Conservation (phyloP, 1,140 invertebrate genomes). For the Dinothrombium tinctorium region DNA sequence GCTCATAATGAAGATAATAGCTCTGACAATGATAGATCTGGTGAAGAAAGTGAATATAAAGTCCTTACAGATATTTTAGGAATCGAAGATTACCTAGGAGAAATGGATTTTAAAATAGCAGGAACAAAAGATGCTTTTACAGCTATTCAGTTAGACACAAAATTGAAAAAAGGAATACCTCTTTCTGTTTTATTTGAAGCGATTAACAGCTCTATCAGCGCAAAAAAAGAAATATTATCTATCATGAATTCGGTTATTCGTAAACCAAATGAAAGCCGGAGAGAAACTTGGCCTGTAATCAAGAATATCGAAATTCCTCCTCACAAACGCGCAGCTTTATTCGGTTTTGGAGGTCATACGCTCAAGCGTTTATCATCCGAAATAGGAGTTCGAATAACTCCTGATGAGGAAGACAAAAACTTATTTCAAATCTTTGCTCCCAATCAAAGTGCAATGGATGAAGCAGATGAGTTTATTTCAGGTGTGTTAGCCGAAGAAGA, state of each 20-base stretch:
- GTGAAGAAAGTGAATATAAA: constrained; percentile 35
- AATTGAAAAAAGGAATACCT: constrained; percentile 59
- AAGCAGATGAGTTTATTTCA: constrained; percentile 60
- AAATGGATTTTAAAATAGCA: constrained; percentile 98
- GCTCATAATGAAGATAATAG: too few relatives aligned
- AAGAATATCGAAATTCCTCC: constrained; percentile 55
- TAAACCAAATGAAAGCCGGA: constrained; percentile 37
- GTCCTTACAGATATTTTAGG: constrained; percentile 87
- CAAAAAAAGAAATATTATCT: constrained; percentile 48
- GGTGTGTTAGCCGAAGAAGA: constrained; percentile 31
- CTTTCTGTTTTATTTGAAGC: constrained; percentile 66
- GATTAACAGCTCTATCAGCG: constrained; percentile 40
- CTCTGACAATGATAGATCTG: too few relatives aligned
- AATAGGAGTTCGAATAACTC: constrained; percentile 46
- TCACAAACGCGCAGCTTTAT: constrained; percentile 50
- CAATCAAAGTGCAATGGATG: constrained; percentile 54
- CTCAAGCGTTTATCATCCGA: constrained; percentile 57
- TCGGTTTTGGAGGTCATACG: constrained; percentile 64
- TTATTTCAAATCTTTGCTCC: constrained; percentile 72
- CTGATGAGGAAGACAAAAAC: constrained; percentile 34
- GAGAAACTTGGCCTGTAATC: constrained; percentile 60
- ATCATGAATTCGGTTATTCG: constrained; percentile 51
- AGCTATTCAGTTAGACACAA: constrained; percentile 78
- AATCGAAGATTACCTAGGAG: constrained; percentile 92
- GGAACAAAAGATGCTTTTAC: constrained; percentile 78